phyloP scores from a whole-genome alignment of 2,113 vertebrate species.

The Microcebus lehilahytsara region DNA sequence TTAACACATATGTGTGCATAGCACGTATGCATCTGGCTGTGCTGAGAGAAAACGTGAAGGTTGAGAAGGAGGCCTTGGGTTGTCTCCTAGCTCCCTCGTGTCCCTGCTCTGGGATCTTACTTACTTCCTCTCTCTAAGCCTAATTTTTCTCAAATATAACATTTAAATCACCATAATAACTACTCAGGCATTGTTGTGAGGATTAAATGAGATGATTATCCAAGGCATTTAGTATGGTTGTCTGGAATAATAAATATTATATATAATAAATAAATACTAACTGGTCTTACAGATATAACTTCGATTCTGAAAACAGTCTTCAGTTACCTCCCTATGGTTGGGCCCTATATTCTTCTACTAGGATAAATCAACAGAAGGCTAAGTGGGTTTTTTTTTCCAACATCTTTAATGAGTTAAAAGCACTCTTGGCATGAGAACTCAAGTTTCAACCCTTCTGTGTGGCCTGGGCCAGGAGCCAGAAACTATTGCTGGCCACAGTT shows the following conservation, averaged over 20 bases:
- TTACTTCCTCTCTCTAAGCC: neutral
- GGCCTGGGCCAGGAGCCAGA: constrained; percentile 11
- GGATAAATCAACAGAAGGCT: neutral
- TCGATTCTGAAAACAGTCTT: constrained; percentile 14
- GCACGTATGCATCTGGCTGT: neutral
- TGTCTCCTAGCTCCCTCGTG: neutral
- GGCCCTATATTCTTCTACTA: neutral
- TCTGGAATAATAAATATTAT: neutral
- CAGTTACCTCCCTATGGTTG: neutral
- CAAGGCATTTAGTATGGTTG: neutral
- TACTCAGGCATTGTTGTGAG: neutral
- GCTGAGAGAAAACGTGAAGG: neutral
- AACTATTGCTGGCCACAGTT: neutral
- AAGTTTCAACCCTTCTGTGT: neutral
- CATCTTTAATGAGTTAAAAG: constrained; percentile 56
- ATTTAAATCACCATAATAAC: neutral
- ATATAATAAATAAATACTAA: constrained; percentile 34
- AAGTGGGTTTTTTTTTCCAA: constrained; percentile 15
- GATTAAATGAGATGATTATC: constrained; percentile 20
- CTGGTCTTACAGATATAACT: neutral
- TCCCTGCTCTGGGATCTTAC: neutral
- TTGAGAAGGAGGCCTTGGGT: neutral
- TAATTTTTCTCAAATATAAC: neutral
- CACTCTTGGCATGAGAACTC: constrained; percentile 42
- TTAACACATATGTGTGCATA: neutral